A percentile compares a stretch with the other conserved stretches of the same genome.
phyloP scores from a whole-genome alignment of 2,113 vertebrate species.

The Hystrix cristata region DNA sequence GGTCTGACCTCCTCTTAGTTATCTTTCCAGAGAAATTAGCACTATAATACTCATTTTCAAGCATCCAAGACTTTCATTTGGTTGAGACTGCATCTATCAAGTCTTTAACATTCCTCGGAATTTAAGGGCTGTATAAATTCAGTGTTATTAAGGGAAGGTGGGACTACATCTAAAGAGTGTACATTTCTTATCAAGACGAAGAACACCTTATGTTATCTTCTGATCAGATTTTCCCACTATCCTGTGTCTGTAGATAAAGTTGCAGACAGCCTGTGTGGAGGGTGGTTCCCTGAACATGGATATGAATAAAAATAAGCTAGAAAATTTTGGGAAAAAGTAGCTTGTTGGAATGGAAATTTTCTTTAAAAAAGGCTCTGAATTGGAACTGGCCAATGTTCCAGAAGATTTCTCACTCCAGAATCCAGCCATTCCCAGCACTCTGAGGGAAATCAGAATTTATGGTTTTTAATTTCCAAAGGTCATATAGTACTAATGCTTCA shows the following conservation, averaged over 20 bases:
- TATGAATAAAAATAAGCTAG: neutral
- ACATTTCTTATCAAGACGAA: slow-evolving; percentile 8
- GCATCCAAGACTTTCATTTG: neutral
- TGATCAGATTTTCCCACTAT: slow-evolving; percentile 7
- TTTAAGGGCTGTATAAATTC: neutral
- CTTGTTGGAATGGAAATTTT: neutral
- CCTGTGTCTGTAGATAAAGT: slow-evolving; percentile 14
- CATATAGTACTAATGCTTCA: neutral
- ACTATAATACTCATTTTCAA: neutral
- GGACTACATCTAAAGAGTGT: neutral
- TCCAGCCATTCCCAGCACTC: neutral
- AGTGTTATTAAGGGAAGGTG: slow-evolving; percentile 11
- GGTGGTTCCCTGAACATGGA: neutral
- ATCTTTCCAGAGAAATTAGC: neutral
- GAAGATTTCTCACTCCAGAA: neutral
- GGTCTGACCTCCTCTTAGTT: neutral
- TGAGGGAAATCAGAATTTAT: neutral
- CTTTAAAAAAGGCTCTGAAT: neutral
- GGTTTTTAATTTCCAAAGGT: neutral
- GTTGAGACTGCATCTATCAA: neutral
- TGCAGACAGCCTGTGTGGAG: neutral
- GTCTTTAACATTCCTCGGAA: neutral
- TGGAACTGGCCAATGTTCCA: neutral
- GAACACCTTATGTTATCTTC: neutral
- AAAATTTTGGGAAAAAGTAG: neutral